These are phyloP conservation scores for Vultur gryphus DNA, from an alignment of 2,797 vertebrate genomes.

Conservation along the genomic window DNA sequence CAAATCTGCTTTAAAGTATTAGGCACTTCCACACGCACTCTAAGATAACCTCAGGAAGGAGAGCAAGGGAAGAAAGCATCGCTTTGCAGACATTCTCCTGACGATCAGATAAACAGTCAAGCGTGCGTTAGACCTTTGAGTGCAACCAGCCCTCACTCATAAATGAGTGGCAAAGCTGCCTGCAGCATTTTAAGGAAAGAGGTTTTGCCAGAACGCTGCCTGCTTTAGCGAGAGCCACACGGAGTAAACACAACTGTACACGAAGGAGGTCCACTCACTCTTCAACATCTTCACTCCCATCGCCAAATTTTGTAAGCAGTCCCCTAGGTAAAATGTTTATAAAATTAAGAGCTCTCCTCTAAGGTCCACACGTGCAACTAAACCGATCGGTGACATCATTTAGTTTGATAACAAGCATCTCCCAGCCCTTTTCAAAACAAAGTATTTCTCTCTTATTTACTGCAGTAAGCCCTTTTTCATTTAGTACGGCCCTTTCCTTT, in stretches of 20 bases:
- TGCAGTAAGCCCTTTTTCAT: neutral
- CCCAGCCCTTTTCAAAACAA: neutral
- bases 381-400: neutral
- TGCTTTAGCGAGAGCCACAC: neutral
- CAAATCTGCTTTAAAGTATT: neutral
- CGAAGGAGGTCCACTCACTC: conserved; percentile 62
- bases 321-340: conserved; percentile 59
- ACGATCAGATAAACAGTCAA: neutral
- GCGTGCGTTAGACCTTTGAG: neutral
- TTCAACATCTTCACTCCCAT: conserved; percentile 67
- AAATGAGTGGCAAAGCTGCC: neutral
- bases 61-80: neutral
- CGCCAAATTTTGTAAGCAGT: conserved; percentile 64
- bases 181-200: neutral
- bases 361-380: neutral
- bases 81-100: neutral
- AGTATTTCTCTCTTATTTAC: neutral
- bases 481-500: neutral
- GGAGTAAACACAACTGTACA: neutral
- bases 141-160: neutral
- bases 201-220: neutral
- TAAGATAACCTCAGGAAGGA: neutral
- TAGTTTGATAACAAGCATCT: neutral
- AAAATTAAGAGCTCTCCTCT: conserved; percentile 8
- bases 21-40: neutral